Evolutionary conservation across 2,888 invertebrate genomes (phyloP).

Genomic region (Sisyra nigra): DNA sequence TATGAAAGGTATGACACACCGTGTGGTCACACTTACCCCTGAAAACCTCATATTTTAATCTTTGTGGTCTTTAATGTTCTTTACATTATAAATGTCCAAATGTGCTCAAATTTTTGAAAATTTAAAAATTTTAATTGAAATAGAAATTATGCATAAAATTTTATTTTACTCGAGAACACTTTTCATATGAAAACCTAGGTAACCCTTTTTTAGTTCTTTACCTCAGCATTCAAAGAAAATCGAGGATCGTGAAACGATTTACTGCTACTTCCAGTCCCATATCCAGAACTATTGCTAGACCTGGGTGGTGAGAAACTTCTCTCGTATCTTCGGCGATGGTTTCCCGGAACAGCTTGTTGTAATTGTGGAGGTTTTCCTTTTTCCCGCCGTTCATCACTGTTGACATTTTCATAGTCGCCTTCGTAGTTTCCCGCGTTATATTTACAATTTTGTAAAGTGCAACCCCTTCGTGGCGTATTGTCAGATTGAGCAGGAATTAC

Average conservation of each 20-base stretch:
- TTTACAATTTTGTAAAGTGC: slow-evolving; percentile 45
- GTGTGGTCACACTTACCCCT: too few relatives aligned
- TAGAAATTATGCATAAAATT: too few relatives aligned
- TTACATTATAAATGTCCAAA: too few relatives aligned
- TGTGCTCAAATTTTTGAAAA: background rate
- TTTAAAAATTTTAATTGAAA: background rate
- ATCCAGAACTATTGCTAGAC: slow-evolving; percentile 68
- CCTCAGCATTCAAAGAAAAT: slow-evolving; percentile 27
- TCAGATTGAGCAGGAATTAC: slow-evolving; percentile 60
- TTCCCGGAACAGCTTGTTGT: slow-evolving; percentile 37
- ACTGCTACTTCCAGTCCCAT: slow-evolving; percentile 57
- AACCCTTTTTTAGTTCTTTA: too few relatives aligned
- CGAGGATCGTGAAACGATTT: slow-evolving; percentile 25
- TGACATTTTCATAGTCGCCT: slow-evolving; percentile 53
- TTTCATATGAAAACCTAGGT: too few relatives aligned
- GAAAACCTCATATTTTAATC: too few relatives aligned
- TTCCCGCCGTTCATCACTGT: slow-evolving; percentile 24
- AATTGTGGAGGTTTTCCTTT: slow-evolving; percentile 28
- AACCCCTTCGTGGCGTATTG: slow-evolving; percentile 50
- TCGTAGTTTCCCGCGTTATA: slow-evolving; percentile 42
- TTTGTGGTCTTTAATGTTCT: too few relatives aligned
- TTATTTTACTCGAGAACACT: too few relatives aligned
- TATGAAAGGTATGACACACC: too few relatives aligned
- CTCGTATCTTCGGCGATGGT: slow-evolving; percentile 53
- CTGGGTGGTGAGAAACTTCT: slow-evolving; percentile 62